phyloP scores from a whole-genome alignment of 92 coral and sea anemone species.

The Isaurus tuberculatus region DNA sequence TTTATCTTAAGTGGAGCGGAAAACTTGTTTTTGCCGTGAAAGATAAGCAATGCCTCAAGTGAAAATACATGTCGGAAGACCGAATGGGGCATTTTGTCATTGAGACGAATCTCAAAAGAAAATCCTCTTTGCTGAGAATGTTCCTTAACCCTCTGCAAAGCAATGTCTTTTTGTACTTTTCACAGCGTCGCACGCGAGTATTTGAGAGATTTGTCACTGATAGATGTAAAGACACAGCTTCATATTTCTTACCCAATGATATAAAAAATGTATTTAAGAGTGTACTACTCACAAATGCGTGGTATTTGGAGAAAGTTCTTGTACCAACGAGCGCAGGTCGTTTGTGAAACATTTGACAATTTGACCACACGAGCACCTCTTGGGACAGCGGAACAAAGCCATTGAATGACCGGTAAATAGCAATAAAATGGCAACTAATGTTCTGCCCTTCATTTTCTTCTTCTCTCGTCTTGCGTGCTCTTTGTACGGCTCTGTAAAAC shows the following conservation, averaged over 20 bases:
- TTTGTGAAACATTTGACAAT: conserved; percentile 68
- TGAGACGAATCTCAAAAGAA: no score
- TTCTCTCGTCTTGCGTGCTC: conserved; percentile 35
- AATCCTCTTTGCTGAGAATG: no score
- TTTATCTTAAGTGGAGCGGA: no score
- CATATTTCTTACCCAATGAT: not conserved
- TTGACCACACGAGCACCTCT: conserved; percentile 70
- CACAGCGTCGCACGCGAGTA: conserved; percentile 8
- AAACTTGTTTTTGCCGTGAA: no score
- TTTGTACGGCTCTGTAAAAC: not conserved
- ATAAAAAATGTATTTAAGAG: conserved; percentile 4
- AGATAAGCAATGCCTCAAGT: no score
- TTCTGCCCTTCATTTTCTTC: conserved; percentile 25
- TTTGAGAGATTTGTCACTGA: conserved; percentile 20
- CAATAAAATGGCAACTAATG: conserved; percentile 12
- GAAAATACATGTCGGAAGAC: no score
- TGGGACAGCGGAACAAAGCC: conserved; percentile 61
- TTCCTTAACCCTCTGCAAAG: not conserved
- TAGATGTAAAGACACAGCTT: not conserved
- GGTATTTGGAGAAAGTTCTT: conserved; percentile 75
- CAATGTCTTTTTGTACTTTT: not conserved
- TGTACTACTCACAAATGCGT: conserved; percentile 87
- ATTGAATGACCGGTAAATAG: conserved; percentile 34
- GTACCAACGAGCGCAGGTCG: conserved; percentile 70
- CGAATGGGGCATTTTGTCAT: no score